Conservation (phyloP, 92 coral and sea anemone genomes). For the Plumapathes pennacea region DNA sequence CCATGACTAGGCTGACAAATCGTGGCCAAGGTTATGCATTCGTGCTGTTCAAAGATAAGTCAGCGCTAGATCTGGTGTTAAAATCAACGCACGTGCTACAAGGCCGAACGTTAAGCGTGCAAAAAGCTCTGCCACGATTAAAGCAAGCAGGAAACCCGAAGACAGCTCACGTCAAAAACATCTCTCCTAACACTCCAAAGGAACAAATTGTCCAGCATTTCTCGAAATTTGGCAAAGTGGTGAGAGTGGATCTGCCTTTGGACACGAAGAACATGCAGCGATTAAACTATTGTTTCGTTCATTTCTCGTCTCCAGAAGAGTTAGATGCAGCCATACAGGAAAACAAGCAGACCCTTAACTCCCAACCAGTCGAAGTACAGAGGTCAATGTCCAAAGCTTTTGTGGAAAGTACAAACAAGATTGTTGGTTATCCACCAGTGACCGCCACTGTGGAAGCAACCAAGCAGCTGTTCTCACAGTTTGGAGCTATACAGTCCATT, state of each 20-base stretch:
- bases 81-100: slow-evolving; percentile 15
- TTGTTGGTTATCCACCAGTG: slow-evolving; percentile 30
- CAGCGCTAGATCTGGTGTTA: slow-evolving; percentile 22
- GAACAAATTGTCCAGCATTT: slow-evolving; percentile 36
- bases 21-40: slow-evolving; percentile 43
- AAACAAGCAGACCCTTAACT: slow-evolving; percentile 12
- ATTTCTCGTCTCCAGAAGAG: slow-evolving; percentile 23
- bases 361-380: slow-evolving; percentile 6
- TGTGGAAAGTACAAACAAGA: slow-evolving; percentile 27
- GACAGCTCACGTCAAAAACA: slow-evolving; percentile 17
- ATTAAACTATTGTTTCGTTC: slow-evolving; percentile 54
- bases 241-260: slow-evolving; percentile 13
- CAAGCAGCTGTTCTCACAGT: slow-evolving; percentile 46
- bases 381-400: slow-evolving; percentile 24
- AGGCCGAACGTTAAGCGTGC: slow-evolving; percentile 12
- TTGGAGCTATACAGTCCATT: slow-evolving; percentile 38
- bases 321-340: slow-evolving; percentile 20
- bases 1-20: slow-evolving; percentile 10
- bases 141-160: slow-evolving; percentile 17
- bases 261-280: slow-evolving; percentile 12
- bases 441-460: slow-evolving; percentile 38
- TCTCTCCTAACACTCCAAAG: slow-evolving; percentile 12
- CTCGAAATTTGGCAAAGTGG: slow-evolving; percentile 45
- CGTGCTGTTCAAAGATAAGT: slow-evolving; percentile 31
- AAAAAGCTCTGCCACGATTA: no score